Evolutionary conservation across 2,797 vertebrate genomes (phyloP).

Genomic region (Fringilla coelebs): DNA sequence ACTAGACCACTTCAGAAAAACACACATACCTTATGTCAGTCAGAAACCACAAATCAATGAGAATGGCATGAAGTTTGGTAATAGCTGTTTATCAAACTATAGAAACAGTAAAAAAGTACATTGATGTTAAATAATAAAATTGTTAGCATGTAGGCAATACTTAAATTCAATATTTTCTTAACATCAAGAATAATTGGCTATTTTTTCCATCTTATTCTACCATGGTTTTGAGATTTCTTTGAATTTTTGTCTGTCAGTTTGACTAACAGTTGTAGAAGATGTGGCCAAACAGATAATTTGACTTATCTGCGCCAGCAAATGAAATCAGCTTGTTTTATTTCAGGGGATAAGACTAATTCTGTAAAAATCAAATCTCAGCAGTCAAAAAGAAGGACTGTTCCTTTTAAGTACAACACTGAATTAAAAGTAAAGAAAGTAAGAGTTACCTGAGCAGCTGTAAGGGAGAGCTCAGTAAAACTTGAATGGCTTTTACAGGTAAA

Average conservation of each 20-base stretch:
- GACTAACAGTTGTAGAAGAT: not conserved
- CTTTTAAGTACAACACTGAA: not conserved
- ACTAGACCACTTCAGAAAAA: not conserved
- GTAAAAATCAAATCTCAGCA: not conserved
- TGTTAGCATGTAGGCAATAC: not conserved
- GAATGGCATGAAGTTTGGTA: not conserved
- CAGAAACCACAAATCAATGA: not conserved
- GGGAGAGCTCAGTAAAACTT: not conserved
- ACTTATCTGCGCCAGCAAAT: not conserved
- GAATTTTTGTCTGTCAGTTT: not conserved
- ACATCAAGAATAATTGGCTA: not conserved
- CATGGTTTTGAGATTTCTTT: not conserved
- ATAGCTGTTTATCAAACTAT: not conserved
- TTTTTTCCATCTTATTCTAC: not conserved
- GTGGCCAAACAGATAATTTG: not conserved
- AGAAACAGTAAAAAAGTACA: not conserved
- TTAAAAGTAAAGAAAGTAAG: not conserved
- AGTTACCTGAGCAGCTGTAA: not conserved
- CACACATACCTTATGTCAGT: not conserved
- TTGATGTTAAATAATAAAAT: not conserved
- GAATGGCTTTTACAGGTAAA: not conserved
- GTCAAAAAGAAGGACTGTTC: not conserved
- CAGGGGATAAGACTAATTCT: not conserved
- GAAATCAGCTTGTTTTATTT: not conserved
- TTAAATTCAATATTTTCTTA: not conserved